Conservation (phyloP, 2,797 vertebrate species). For the Karalla daura region DNA sequence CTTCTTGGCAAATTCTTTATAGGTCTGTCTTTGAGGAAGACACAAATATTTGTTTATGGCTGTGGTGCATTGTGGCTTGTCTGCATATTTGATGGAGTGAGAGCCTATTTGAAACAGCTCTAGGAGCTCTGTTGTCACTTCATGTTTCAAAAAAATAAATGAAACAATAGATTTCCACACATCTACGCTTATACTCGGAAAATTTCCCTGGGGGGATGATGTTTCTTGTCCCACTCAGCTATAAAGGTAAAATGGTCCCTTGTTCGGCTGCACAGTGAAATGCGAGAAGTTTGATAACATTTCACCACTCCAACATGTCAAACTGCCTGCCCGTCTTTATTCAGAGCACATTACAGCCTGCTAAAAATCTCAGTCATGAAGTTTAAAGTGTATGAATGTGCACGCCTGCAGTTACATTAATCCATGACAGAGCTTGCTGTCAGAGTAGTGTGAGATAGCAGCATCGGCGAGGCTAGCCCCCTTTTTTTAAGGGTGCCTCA, state of each 20-base stretch:
- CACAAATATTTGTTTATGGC: constrained; percentile 29
- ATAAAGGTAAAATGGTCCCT: constrained; percentile 2
- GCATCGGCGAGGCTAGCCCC: too few species aligned
- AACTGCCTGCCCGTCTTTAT: constrained; percentile 7
- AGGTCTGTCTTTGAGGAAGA: not conserved
- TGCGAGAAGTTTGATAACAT: constrained; percentile 3
- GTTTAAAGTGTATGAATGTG: constrained; percentile 38
- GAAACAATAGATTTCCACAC: constrained; percentile 20
- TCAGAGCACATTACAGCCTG: constrained; percentile 14
- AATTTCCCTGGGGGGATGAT: constrained; percentile 9
- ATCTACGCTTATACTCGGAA: constrained; percentile 2
- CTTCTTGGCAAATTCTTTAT: not conserved
- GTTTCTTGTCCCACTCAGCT: constrained; percentile 7
- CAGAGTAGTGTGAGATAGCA: constrained; percentile 7
- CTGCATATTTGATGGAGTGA: constrained; percentile 28
- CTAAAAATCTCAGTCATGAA: constrained; percentile 15
- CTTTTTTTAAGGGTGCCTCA: too few species aligned
- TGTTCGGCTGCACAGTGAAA: constrained; percentile 5
- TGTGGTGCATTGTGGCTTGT: not conserved
- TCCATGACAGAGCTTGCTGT: constrained; percentile 5
- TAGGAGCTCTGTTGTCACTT: constrained; percentile 22
- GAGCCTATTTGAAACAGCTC: constrained; percentile 28
- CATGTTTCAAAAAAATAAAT: constrained; percentile 27
- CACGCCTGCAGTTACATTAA: constrained; percentile 22
- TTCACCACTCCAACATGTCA: constrained; percentile 17